Conservation (phyloP, 2,888 invertebrate species). For the Drosophila pseudotalamancana region DNA sequence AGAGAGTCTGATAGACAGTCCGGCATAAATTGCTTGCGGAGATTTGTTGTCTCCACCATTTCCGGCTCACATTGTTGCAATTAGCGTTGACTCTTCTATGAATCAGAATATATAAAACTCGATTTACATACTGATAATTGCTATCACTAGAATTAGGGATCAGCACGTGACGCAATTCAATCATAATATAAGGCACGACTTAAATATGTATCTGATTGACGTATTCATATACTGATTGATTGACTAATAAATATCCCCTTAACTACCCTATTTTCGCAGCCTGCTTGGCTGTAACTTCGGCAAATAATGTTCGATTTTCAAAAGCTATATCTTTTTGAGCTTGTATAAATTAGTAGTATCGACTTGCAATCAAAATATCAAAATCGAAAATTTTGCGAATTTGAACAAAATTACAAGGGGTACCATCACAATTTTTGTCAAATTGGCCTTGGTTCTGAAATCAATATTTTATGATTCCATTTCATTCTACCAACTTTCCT, state of each 20-base stretch:
- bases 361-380: too few relatives aligned
- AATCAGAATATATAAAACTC: background rate
- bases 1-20: conserved; percentile 26
- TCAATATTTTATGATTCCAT: too few relatives aligned
- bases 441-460: too few relatives aligned
- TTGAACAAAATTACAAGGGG: too few relatives aligned
- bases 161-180: background rate
- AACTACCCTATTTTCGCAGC: too few relatives aligned
- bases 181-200: background rate
- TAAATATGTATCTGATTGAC: background rate
- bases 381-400: too few relatives aligned
- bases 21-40: conserved; percentile 57
- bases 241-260: background rate
- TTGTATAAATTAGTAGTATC: too few relatives aligned
- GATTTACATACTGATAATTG: conserved; percentile 14
- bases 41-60: conserved; percentile 44
- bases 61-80: conserved; percentile 50
- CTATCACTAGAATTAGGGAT: background rate
- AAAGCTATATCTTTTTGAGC: too few relatives aligned
- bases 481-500: too few relatives aligned
- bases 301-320: too few relatives aligned
- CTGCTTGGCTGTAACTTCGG: too few relatives aligned
- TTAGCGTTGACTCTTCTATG: conserved; percentile 8
- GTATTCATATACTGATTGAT: background rate
- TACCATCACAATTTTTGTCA: too few relatives aligned